These are phyloP conservation scores for Chaetoderma sp. DNA, from an alignment of 2,888 invertebrate species.

Conservation along the genomic window DNA sequence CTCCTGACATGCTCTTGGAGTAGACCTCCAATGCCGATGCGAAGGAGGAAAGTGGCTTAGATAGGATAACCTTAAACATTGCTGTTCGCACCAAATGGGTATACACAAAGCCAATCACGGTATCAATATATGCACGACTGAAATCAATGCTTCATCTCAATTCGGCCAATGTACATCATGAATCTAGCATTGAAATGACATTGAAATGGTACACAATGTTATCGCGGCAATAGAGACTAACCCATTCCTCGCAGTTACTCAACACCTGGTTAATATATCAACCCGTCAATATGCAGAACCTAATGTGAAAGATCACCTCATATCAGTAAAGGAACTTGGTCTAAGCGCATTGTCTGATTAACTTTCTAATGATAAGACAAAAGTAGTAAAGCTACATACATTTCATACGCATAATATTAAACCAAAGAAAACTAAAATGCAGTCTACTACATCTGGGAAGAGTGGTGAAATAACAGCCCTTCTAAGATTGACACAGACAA, in stretches of 20 bases:
- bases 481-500: neutral
- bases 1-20: conserved; percentile 24
- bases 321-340: neutral
- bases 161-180: neutral
- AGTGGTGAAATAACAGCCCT: neutral
- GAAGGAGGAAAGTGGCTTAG: conserved; percentile 16
- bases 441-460: neutral
- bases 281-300: neutral
- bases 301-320: neutral
- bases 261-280: neutral
- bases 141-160: neutral
- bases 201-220: neutral
- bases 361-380: neutral
- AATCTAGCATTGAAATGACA: neutral
- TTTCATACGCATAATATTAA: neutral
- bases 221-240: neutral
- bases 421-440: neutral
- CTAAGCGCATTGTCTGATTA: neutral
- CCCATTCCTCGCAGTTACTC: neutral
- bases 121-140: conserved; percentile 2
- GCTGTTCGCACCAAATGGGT: conserved; percentile 18
- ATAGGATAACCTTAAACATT: conserved; percentile 18
- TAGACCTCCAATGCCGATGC: conserved; percentile 24
- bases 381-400: neutral
- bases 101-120: conserved; percentile 14